phyloP scores from a whole-genome alignment of 2,888 invertebrate genomes.

The Sinotaia quadrata region DNA sequence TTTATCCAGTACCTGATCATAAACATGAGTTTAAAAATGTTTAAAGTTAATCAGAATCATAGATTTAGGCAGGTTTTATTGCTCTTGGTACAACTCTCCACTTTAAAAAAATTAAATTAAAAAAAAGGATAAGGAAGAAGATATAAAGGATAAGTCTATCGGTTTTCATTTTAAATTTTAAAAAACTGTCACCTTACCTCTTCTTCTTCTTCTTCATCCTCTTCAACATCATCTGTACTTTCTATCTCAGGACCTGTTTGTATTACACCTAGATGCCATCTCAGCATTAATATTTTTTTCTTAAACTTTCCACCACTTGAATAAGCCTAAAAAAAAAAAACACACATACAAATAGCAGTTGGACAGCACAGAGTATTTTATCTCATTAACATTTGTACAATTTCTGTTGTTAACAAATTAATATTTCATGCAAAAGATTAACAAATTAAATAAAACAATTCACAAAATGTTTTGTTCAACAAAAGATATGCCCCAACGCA shows the following conservation, averaged over 20 bases:
- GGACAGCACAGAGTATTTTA: neutral
- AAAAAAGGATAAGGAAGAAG: too few species aligned
- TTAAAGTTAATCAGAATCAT: neutral
- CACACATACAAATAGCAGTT: neutral
- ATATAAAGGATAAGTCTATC: too few species aligned
- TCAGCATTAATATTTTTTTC: constrained; percentile 57
- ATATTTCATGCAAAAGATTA: neutral
- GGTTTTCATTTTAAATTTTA: too few species aligned
- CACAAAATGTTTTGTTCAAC: too few species aligned
- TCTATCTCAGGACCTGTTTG: neutral
- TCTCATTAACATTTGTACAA: neutral
- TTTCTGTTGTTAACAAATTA: neutral
- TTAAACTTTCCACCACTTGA: constrained; percentile 61
- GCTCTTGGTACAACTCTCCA: too few species aligned
- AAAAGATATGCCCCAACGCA: neutral
- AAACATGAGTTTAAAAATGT: too few species aligned
- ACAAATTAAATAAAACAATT: neutral
- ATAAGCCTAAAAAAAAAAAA: constrained; percentile 49
- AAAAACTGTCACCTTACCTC: neutral
- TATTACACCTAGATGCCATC: constrained; percentile 55
- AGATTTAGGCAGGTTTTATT: neutral
- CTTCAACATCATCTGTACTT: constrained; percentile 10
- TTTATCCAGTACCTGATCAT: too few species aligned
- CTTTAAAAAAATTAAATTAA: too few species aligned
- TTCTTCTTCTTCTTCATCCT: neutral